Conservation (phyloP, 2,113 vertebrate species). For the Pygoscelis antarcticus region DNA sequence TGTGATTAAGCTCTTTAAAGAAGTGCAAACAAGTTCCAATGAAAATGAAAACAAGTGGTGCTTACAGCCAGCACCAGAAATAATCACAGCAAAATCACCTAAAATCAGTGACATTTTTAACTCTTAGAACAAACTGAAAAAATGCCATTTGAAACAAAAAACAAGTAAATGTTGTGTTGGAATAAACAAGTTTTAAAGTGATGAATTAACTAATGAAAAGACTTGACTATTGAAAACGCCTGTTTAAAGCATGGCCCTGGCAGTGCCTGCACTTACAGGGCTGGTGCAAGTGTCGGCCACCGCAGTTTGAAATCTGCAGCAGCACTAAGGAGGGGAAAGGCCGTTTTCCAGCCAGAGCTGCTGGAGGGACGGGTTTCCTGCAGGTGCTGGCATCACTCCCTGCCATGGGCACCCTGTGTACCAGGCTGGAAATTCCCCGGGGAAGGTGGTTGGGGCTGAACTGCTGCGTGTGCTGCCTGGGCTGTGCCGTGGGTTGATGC, state of each 20-base stretch:
- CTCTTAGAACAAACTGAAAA: not conserved
- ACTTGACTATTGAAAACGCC: not conserved
- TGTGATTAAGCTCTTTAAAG: not conserved
- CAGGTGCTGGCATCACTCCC: not conserved
- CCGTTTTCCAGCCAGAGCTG: not conserved
- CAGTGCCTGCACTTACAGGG: not conserved
- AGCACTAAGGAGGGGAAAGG: not conserved
- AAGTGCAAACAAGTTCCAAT: not conserved
- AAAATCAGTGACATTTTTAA: not conserved
- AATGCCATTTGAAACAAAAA: not conserved
- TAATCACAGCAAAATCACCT: not conserved
- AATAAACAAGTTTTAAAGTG: not conserved
- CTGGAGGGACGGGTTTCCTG: not conserved
- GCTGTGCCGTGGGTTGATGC: accelerated
- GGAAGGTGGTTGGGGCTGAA: no score
- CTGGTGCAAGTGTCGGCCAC: not conserved
- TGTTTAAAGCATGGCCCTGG: no score
- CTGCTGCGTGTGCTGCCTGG: not conserved
- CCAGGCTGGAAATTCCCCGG: not conserved
- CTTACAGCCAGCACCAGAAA: not conserved
- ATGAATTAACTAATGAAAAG: not conserved
- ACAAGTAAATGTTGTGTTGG: no score
- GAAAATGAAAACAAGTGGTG: not conserved
- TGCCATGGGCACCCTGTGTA: not conserved
- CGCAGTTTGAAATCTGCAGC: not conserved